phyloP scores from a whole-genome alignment of 2,888 invertebrate species.

The Odontothrips loti region DNA sequence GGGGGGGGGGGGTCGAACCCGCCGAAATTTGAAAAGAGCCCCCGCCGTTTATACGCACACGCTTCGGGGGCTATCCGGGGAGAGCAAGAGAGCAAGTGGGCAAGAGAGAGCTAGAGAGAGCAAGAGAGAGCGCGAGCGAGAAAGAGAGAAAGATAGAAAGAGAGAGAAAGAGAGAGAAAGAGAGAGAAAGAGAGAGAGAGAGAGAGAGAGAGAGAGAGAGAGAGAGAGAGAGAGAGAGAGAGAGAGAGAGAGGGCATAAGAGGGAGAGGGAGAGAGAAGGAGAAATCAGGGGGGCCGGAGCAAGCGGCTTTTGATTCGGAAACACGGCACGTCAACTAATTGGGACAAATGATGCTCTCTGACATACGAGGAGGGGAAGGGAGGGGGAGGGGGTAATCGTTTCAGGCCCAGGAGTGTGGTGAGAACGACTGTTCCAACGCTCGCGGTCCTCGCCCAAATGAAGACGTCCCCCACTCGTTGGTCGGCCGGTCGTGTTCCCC shows the following conservation, averaged over 20 bases:
- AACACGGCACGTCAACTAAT: slow-evolving; percentile 1
- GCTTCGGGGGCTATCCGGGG: slow-evolving; percentile 13
- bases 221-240: not conserved
- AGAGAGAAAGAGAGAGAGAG: not conserved
- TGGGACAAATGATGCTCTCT: not conserved
- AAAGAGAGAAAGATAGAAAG: too few species aligned
- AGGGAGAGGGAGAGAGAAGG: not conserved
- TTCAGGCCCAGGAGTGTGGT: too few species aligned
- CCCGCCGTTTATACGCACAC: too few species aligned
- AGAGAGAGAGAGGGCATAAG: not conserved
- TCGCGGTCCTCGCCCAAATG: too few species aligned
- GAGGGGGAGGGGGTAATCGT: too few species aligned
- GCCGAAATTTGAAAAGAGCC: too few species aligned
- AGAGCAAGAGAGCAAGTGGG: not conserved
- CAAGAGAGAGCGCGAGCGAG: slow-evolving; percentile 13
- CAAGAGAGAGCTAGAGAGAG: not conserved
- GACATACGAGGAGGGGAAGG: too few species aligned
- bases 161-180: not conserved
- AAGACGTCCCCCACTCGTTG: too few species aligned
- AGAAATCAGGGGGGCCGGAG: slow-evolving; percentile 25
- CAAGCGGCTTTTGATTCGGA: slow-evolving; percentile 13
- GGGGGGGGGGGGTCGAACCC: too few species aligned
- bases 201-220: not conserved
- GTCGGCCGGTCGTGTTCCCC: too few species aligned
- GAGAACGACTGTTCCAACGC: too few species aligned